Conservation (phyloP, 2,113 vertebrate species). For the Hippolais icterina region DNA sequence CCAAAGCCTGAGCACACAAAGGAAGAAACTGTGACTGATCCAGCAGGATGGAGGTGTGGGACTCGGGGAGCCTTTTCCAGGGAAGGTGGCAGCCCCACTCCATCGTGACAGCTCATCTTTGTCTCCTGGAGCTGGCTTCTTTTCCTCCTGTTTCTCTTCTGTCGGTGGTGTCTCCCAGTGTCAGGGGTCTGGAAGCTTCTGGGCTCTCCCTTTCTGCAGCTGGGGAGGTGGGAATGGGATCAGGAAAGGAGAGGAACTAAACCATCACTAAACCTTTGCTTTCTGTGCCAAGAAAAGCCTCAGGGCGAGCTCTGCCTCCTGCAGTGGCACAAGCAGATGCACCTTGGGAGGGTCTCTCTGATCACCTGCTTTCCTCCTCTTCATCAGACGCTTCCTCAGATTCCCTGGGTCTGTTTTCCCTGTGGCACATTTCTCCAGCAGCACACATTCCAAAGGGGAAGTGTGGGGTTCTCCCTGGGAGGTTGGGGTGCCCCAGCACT, state of each 20-base stretch:
- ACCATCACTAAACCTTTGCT: neutral
- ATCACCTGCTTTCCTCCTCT: neutral
- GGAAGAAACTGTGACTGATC: slow-evolving; percentile 10
- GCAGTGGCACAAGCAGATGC: neutral
- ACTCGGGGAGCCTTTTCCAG: neutral
- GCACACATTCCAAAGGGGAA: neutral
- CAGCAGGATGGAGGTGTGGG: neutral
- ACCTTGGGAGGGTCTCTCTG: neutral
- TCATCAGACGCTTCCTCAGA: neutral
- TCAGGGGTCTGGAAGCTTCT: neutral
- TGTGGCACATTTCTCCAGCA: neutral
- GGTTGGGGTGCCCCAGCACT: neutral
- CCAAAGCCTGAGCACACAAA: neutral
- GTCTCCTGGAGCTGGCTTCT: slow-evolving; percentile 19
- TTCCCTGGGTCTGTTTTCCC: neutral
- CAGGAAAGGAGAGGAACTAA: neutral
- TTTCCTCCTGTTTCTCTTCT: neutral
- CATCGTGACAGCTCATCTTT: neutral
- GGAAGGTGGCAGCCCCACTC: slow-evolving; percentile 25
- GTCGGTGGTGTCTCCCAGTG: neutral
- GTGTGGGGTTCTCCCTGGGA: neutral
- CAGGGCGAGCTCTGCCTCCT: neutral
- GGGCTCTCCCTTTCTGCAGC: neutral
- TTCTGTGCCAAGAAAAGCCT: neutral
- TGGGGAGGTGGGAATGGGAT: neutral